Base-by-base conservation (phyloP, 1,140 invertebrate species). In the Trichomalopsis sarcophagae region DNA sequence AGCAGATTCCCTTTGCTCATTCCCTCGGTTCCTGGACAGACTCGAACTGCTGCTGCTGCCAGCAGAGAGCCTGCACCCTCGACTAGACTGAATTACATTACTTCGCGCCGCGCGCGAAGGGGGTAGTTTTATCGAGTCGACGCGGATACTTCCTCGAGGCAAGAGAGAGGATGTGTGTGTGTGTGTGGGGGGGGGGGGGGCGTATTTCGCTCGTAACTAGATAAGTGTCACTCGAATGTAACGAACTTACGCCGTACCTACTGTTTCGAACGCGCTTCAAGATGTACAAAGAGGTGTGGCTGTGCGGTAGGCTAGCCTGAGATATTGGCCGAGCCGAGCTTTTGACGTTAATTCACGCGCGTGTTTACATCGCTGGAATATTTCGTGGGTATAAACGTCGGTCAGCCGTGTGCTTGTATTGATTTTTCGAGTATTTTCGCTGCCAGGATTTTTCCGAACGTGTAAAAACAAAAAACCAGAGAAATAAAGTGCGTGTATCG, bases 91-190 rank as follows among this genome's bases (percentile, higher is more conserved):
- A 89, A 88, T 89, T 89, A 86, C 82, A 89, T 89, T 88, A 89
- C 50, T 82, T 62, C 27, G 40, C 40, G 33, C 33, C 27, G 21
- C 40, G 21, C 40, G 40, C 23, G 85, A 87, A 76, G 69, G 68
- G 50, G 74, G 84, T 82, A 89, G 85, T 89, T 89, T 89, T 87
- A 89, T 89, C 86, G 84, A 87, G 85, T 85, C 75, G 84, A 68
- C 85, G 85, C 76, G 84, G 82, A 87, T 86, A 77, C 80, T 87
- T 88, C 55, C 79, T 86, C 55, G 76, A 40, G 50, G 84, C 44
- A 69, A 69, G 68, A 71, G 23, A 84, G 33, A 36, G 33, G 5
- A 36, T 4, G 71, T 76, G 83, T 68, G 47, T 75, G 66, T 23
- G 71, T 13, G 27, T 27, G 27, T 27, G 27, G 0, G 27, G n/a